These are phyloP conservation scores for Pelvicachromis taeniatus DNA, from an alignment of 2,113 vertebrate species.

Conservation along the genomic window DNA sequence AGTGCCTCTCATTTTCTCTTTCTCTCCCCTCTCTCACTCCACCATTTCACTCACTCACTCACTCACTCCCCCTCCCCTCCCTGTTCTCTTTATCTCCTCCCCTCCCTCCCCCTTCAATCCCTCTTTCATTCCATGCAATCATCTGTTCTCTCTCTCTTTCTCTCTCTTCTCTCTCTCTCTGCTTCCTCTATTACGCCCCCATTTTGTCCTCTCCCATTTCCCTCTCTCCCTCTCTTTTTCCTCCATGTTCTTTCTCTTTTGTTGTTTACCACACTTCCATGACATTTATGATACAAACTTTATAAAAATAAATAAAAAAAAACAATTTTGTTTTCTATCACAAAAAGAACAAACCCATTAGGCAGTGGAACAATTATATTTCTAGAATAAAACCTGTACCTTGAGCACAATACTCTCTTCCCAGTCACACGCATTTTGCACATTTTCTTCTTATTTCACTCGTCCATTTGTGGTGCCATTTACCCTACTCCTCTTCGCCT, in stretches of 20 bases:
- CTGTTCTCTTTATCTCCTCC: conserved; percentile 57
- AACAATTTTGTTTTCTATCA: background rate
- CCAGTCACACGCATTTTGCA: background rate
- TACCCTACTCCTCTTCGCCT: background rate
- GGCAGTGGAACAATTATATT: background rate
- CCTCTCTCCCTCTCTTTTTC: conserved; percentile 37
- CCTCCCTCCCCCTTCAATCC: conserved; percentile 58
- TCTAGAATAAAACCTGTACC: background rate
- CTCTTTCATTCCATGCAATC: conserved; percentile 71
- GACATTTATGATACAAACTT: conserved; percentile 58
- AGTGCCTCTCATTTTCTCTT: conserved; percentile 39
- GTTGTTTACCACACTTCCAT: conserved; percentile 41
- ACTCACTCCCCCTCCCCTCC: conserved; percentile 38
- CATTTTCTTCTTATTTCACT: background rate
- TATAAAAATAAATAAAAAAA: conserved; percentile 15
- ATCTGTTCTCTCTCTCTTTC: conserved; percentile 53
- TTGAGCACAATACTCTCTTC: background rate
- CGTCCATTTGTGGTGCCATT: background rate
- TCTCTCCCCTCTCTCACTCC: conserved; percentile 18
- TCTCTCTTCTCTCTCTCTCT: conserved; percentile 24
- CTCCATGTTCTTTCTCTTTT: conserved; percentile 66
- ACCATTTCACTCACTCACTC: conserved; percentile 33
- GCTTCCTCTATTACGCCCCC: conserved; percentile 64
- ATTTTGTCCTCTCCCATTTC: conserved; percentile 67
- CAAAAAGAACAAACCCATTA: background rate